Percentiles rank a stretch among this genome's conserved stretches.
Evolutionary conservation across 2,113 vertebrate species (phyloP).

Genomic region (Penelope pileata): DNA sequence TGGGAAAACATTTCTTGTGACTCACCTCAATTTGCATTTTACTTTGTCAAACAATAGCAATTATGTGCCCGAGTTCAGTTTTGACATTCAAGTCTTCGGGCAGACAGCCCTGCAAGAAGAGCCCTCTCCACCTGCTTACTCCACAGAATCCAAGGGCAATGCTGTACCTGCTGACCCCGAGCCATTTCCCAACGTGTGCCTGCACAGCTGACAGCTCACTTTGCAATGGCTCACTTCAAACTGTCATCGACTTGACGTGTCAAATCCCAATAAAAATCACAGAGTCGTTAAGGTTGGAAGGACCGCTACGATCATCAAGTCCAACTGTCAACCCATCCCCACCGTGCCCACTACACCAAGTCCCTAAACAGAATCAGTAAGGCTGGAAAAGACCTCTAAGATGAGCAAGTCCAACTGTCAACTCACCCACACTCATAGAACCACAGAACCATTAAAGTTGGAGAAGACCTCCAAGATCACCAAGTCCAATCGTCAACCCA

Average conservation of each 20-base stretch:
- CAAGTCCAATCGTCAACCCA: neutral
- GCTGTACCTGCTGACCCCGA: fast-evolving
- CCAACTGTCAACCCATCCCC: neutral
- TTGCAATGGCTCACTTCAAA: fast-evolving
- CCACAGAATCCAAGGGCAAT: neutral
- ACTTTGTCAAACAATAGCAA: slow-evolving; percentile 3
- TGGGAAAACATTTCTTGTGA: slow-evolving; percentile 25
- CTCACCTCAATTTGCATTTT: slow-evolving; percentile 32
- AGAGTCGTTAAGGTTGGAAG: neutral
- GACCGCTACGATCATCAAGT: too few species aligned
- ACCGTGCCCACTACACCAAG: too few species aligned
- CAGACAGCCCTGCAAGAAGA: neutral
- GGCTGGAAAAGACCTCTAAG: too few species aligned
- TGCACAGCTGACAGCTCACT: fast-evolving
- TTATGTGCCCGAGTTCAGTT: neutral
- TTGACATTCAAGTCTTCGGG: neutral
- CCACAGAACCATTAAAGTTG: neutral
- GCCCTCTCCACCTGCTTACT: neutral
- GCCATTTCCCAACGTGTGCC: neutral
- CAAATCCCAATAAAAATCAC: neutral
- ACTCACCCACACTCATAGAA: too few species aligned
- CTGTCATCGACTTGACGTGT: fast-evolving
- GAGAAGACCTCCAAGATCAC: neutral
- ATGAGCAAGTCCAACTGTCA: too few species aligned
- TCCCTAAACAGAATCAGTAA: too few species aligned